Evolutionary conservation across 2,888 invertebrate species (phyloP).

Genomic region (Nycteola revayana): DNA sequence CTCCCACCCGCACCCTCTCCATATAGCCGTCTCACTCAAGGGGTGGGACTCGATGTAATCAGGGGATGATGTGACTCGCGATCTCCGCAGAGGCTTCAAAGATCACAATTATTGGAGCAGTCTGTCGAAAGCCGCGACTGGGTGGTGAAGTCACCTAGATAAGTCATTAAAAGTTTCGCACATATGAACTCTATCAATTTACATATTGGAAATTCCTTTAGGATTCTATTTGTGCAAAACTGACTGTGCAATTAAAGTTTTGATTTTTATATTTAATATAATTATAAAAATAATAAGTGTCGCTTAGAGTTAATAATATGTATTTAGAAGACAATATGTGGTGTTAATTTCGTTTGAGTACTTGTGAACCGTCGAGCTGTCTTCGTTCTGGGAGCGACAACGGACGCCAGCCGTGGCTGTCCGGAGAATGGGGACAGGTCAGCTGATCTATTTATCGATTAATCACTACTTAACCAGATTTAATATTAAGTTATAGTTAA

Average conservation of each 20-base stretch:
- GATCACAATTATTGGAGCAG: constrained; percentile 81
- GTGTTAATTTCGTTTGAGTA: constrained; percentile 21
- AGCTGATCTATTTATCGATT: constrained; percentile 30
- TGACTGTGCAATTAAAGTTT: constrained; percentile 4
- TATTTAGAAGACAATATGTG: constrained; percentile 13
- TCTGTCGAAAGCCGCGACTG: constrained; percentile 77
- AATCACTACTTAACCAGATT: no score
- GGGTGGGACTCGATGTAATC: constrained; percentile 80
- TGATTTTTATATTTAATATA: constrained; percentile 2
- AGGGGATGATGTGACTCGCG: constrained; percentile 82
- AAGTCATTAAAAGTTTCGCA: constrained; percentile 57
- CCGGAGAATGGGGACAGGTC: constrained; percentile 90
- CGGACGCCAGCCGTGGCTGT: constrained; percentile 81
- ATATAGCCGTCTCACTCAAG: constrained; percentile 55
- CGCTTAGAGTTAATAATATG: constrained; percentile 19
- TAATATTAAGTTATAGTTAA: no score
- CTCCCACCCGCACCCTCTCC: constrained; percentile 35
- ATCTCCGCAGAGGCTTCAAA: constrained; percentile 78
- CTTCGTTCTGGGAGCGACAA: constrained; percentile 84
- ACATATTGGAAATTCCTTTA: constrained; percentile 12
- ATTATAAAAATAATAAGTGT: not conserved
- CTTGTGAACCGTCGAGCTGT: constrained; percentile 59
- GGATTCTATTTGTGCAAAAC: constrained; percentile 6
- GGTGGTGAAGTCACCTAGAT: constrained; percentile 68
- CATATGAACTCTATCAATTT: constrained; percentile 27